Evolutionary conservation across 2,888 invertebrate species (phyloP).

Genomic region (Allacma fusca): DNA sequence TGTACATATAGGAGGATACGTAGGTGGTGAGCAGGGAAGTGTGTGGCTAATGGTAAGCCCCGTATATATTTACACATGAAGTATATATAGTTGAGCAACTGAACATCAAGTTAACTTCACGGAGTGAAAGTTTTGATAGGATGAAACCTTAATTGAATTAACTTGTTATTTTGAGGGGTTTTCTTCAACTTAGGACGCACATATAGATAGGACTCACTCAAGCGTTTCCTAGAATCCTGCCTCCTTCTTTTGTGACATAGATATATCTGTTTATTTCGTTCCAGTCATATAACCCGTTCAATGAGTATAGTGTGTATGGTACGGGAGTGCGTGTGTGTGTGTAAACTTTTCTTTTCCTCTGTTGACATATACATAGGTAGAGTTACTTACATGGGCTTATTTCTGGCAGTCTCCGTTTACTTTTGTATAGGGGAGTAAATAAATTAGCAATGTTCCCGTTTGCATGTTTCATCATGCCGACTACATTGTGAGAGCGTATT

Average conservation of each 20-base stretch:
- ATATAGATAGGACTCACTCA: not conserved
- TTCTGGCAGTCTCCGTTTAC: not conserved
- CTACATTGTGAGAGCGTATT: not conserved
- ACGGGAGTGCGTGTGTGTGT: too few relatives aligned
- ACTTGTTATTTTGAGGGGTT: conserved; percentile 33
- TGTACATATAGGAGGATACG: too few relatives aligned
- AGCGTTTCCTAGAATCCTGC: not conserved
- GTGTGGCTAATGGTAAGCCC: too few relatives aligned
- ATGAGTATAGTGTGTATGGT: too few relatives aligned
- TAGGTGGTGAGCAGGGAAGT: too few relatives aligned
- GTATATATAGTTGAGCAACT: not conserved
- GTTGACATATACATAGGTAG: too few relatives aligned
- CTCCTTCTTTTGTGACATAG: not conserved
- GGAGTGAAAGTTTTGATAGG: conserved; percentile 27
- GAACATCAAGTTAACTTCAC: conserved; percentile 5
- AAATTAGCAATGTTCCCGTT: not conserved
- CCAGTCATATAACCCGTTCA: too few relatives aligned
- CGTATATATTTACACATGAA: not conserved
- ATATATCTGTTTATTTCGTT: not conserved
- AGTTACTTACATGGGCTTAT: not conserved
- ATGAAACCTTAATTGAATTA: conserved; percentile 40
- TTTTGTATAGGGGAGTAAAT: not conserved
- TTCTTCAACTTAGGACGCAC: not conserved
- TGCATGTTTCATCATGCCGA: not conserved
- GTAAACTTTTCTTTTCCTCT: too few relatives aligned